Percentiles rank a stretch among this genome's conserved stretches.
These are phyloP conservation scores for Sebastes taczanowskii DNA, from an alignment of 2,797 vertebrate genomes.

Conservation along the genomic window DNA sequence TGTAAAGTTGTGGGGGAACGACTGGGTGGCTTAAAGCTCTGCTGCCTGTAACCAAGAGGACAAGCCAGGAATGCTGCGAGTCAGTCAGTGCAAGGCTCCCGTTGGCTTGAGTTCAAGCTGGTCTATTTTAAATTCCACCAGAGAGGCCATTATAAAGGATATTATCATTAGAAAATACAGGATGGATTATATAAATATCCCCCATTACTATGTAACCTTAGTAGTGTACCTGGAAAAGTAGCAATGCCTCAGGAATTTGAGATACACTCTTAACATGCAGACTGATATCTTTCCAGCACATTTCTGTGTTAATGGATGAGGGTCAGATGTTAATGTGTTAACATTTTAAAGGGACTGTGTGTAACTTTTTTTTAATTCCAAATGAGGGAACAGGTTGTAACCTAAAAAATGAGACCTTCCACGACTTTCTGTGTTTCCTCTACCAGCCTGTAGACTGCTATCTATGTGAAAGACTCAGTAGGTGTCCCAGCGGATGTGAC, in stretches of 20 bases:
- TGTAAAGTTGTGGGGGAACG: conserved; percentile 41
- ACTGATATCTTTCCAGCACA: neutral
- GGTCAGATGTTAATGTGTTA: neutral
- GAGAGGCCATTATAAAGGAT: conserved; percentile 1
- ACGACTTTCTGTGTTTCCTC: too few relatives aligned
- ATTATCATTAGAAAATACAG: conserved; percentile 11
- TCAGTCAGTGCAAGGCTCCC: conserved; percentile 41
- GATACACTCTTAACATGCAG: neutral
- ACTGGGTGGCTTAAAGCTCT: conserved; percentile 38
- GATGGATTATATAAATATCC: neutral
- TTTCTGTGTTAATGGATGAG: neutral
- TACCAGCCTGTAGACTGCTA: too few relatives aligned
- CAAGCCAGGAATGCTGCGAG: conserved; percentile 61
- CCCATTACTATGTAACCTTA: conserved; percentile 3
- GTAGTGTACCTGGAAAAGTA: neutral
- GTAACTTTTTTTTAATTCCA: neutral
- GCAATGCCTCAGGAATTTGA: neutral
- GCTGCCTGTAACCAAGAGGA: conserved; percentile 63
- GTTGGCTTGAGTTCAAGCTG: conserved; percentile 26
- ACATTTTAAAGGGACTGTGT: neutral
- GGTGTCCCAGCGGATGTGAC: too few relatives aligned
- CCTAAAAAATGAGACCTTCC: too few relatives aligned
- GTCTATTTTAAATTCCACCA: conserved; percentile 35
- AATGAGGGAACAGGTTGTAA: too few relatives aligned
- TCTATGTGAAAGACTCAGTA: too few relatives aligned